A percentile compares a stretch with the other conserved stretches of the same genome.
Evolutionary conservation across 2,888 invertebrate species (phyloP).

Genomic region (Eupithecia pulchellata): DNA sequence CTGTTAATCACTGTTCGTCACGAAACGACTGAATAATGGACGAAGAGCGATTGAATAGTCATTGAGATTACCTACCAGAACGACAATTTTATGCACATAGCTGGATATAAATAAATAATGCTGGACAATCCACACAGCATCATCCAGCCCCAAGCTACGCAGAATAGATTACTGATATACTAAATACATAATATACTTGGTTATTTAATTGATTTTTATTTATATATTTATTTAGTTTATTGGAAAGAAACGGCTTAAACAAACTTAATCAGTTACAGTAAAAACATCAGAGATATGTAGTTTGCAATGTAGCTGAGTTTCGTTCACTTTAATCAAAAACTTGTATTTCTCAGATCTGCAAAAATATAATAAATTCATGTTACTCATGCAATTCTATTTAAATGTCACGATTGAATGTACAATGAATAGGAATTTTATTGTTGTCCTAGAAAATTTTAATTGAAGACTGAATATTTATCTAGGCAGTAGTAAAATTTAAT

Average conservation of each 20-base stretch:
- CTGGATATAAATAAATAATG: too few relatives aligned
- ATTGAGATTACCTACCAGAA: conserved; percentile 16
- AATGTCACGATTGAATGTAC: conserved; percentile 11
- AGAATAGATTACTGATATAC: too few relatives aligned
- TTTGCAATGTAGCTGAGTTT: background rate
- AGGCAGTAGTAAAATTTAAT: too few relatives aligned
- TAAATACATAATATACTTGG: too few relatives aligned
- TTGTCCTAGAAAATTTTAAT: conserved; percentile 12
- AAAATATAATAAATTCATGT: background rate
- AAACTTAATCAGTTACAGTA: too few relatives aligned
- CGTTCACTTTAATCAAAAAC: background rate
- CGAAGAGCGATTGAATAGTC: conserved; percentile 34
- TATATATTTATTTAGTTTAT: too few relatives aligned
- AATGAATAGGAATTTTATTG: conserved; percentile 11
- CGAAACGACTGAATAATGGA: conserved; percentile 53
- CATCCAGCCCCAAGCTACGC: too few relatives aligned
- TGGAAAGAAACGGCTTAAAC: too few relatives aligned
- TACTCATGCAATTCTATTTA: background rate
- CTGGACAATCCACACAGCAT: too few relatives aligned
- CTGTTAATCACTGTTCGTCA: conserved; percentile 63
- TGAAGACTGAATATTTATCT: conserved; percentile 6
- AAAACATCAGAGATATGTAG: too few relatives aligned
- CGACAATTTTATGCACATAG: background rate
- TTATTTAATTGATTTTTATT: too few relatives aligned
- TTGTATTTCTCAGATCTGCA: background rate